These are phyloP conservation scores for Pollenia angustigena DNA, from an alignment of 2,888 invertebrate species.

Conservation along the genomic window DNA sequence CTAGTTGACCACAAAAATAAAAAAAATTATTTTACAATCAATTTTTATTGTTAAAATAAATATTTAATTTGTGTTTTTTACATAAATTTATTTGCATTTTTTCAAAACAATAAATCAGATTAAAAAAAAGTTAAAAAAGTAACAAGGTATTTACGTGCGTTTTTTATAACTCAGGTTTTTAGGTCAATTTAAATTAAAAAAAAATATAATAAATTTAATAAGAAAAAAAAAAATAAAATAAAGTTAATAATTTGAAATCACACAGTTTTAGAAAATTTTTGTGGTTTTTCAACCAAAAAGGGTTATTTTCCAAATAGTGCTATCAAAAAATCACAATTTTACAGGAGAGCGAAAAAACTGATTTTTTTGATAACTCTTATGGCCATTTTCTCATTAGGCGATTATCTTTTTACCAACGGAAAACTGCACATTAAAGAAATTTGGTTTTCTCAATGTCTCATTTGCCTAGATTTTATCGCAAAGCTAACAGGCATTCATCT, in stretches of 20 bases:
- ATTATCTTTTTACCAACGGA: no score
- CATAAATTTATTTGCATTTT: not conserved
- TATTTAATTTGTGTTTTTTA: constrained; percentile 6
- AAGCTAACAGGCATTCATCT: no score
- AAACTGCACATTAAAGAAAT: no score
- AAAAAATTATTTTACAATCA: constrained; percentile 7
- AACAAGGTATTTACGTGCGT: not conserved
- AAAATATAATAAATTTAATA: not conserved
- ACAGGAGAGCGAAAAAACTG: no score
- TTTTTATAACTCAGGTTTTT: not conserved
- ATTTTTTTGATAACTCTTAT: no score
- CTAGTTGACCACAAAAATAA: constrained; percentile 1
- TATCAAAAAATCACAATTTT: no score
- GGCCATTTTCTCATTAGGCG: no score
- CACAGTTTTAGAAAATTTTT: no score
- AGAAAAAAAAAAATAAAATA: not conserved
- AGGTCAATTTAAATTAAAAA: not conserved
- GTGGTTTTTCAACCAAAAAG: no score
- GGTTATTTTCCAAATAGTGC: no score
- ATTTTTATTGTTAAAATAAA: constrained; percentile 28
- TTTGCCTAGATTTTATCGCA: no score
- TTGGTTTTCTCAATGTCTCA: no score
- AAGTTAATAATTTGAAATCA: not conserved
- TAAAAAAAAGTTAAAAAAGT: not conserved
- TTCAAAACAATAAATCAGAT: not conserved